Evolutionary conservation across 2,797 vertebrate species (phyloP).

Genomic region (Amniataba percoides): DNA sequence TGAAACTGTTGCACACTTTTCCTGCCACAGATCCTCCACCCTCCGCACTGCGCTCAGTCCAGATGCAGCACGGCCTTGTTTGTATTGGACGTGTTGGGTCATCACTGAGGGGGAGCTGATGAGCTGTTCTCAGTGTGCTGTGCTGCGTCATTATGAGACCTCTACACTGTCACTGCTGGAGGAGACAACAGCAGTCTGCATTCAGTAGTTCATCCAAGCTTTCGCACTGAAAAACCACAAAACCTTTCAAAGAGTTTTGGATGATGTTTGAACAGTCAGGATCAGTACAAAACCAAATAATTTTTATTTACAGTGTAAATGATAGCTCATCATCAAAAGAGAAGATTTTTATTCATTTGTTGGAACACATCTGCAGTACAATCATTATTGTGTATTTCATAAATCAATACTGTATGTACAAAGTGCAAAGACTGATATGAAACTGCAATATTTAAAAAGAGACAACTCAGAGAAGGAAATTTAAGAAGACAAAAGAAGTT

Average conservation of each 20-base stretch:
- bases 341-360: slow-evolving; percentile 65
- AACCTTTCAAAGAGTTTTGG: background rate
- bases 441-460: slow-evolving; percentile 57
- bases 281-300: background rate
- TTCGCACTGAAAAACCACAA: background rate
- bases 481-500: slow-evolving; percentile 17
- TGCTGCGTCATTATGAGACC: slow-evolving; percentile 2
- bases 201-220: background rate
- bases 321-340: slow-evolving; percentile 38
- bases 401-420: slow-evolving; percentile 52
- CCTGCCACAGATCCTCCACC: background rate
- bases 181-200: background rate
- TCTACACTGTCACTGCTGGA: background rate
- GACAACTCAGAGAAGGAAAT: background rate
- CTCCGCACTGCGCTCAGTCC: too few species aligned
- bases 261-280: too few species aligned
- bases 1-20: background rate
- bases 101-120: background rate
- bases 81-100: background rate
- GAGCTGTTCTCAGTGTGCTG: background rate
- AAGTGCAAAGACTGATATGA: slow-evolving; percentile 63
- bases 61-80: background rate
- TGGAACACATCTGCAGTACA: slow-evolving; percentile 34
- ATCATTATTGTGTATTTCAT: slow-evolving; percentile 32
- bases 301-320: background rate